Evolutionary conservation across 2,888 invertebrate genomes (phyloP).

Genomic region (Girardia tigrina): DNA sequence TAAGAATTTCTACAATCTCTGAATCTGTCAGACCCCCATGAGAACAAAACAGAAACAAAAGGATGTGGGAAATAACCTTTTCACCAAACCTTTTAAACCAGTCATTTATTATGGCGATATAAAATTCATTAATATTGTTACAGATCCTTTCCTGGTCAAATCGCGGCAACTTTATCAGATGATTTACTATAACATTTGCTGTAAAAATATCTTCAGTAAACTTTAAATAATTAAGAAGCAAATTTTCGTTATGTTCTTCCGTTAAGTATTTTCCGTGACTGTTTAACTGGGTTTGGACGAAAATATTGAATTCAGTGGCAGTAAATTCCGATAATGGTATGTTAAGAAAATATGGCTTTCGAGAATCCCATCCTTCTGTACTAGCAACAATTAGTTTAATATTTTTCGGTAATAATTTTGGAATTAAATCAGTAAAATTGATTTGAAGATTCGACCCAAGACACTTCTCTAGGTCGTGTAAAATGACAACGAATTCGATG

Average conservation of each 20-base stretch:
- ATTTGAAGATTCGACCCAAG: not conserved
- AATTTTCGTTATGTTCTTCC: conserved; percentile 40
- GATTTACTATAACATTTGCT: not conserved
- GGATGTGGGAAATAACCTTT: conserved; percentile 40
- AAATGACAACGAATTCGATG: not conserved
- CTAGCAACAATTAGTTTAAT: conserved; percentile 26
- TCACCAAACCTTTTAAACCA: conserved; percentile 43
- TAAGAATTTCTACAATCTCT: conserved; percentile 49
- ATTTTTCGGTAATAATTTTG: conserved; percentile 25
- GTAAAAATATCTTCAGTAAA: not conserved
- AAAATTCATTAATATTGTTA: not conserved
- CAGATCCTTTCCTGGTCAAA: not conserved
- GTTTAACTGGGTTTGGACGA: conserved; percentile 37
- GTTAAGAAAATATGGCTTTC: conserved; percentile 21
- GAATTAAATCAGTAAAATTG: not conserved
- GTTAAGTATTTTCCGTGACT: conserved; percentile 40
- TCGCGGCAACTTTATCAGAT: not conserved
- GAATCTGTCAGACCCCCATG: conserved; percentile 45
- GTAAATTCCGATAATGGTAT: conserved; percentile 25
- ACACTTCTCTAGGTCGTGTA: not conserved
- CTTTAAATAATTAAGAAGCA: conserved; percentile 37
- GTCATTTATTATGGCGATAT: conserved; percentile 38
- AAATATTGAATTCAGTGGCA: conserved; percentile 13
- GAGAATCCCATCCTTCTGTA: not conserved
- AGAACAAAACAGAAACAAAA: conserved; percentile 45